Conservation (phyloP, 2,113 vertebrate genomes). For the Silurus asotus region DNA sequence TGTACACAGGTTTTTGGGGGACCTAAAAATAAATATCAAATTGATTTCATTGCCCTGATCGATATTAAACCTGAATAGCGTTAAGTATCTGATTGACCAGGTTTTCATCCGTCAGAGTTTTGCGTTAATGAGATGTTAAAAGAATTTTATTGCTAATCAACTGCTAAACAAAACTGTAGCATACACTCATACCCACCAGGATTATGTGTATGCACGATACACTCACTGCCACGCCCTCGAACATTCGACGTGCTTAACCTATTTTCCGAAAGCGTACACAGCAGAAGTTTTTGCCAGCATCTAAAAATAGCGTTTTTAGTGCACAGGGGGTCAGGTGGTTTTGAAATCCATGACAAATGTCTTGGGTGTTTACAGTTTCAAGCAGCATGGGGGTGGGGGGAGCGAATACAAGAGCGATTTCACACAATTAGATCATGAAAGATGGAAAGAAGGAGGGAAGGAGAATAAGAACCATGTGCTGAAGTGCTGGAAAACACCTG, state of each 20-base stretch:
- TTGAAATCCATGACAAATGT: conserved; percentile 53
- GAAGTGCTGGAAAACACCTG: conserved; percentile 50
- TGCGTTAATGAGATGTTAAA: neutral
- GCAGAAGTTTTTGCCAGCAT: conserved; percentile 45
- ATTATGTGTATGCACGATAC: neutral
- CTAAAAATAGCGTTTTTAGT: conserved; percentile 53
- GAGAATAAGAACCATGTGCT: neutral
- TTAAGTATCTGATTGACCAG: neutral
- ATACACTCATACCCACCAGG: neutral
- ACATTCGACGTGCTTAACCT: conserved; percentile 21
- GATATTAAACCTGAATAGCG: neutral
- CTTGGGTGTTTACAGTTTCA: conserved; percentile 41
- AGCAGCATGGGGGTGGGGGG: conserved; percentile 18
- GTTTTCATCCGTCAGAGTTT: neutral
- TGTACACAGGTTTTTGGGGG: neutral
- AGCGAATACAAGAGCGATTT: conserved; percentile 33
- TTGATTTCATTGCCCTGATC: neutral
- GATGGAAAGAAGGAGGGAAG: neutral
- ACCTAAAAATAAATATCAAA: neutral
- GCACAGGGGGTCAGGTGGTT: conserved; percentile 48
- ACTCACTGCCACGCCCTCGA: neutral
- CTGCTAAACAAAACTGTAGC: no score
- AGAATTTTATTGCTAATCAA: neutral
- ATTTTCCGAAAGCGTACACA: conserved; percentile 36
- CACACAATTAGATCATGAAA: conserved; percentile 15